phyloP scores from a whole-genome alignment of 2,113 vertebrate species.

The Clarias magur region DNA sequence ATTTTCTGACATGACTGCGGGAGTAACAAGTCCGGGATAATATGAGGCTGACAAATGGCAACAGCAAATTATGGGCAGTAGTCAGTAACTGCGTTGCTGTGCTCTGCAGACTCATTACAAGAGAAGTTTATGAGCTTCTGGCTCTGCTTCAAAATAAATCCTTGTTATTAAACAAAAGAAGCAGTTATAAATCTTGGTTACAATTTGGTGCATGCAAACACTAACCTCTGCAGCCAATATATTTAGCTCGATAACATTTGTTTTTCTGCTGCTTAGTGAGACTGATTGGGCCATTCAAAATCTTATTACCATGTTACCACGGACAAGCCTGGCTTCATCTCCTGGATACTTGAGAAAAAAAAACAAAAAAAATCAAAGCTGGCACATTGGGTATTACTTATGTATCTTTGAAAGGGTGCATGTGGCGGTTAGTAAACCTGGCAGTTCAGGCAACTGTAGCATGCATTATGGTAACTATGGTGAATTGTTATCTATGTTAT shows the following conservation, averaged over 20 bases:
- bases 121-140: neutral
- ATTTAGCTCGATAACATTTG: slow-evolving; percentile 8
- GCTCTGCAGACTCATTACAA: neutral
- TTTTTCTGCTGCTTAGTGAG: slow-evolving; percentile 19
- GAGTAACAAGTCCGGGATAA: neutral
- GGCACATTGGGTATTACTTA: slow-evolving; percentile 3
- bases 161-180: neutral
- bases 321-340: slow-evolving; percentile 25
- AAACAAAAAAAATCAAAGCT: slow-evolving; percentile 23
- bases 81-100: neutral
- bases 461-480: neutral
- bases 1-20: neutral
- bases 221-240: slow-evolving; percentile 19
- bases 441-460: neutral
- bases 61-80: neutral
- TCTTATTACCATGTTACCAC: slow-evolving; percentile 28
- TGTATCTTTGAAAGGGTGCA: neutral
- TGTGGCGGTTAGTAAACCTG: neutral
- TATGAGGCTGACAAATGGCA: neutral
- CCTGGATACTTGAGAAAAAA: neutral
- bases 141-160: slow-evolving; percentile 14
- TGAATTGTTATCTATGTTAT: too few species aligned
- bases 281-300: slow-evolving; percentile 35
- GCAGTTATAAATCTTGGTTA: slow-evolving; percentile 18
- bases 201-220: slow-evolving; percentile 20